phyloP scores from a whole-genome alignment of 2,113 vertebrate genomes.

The Gallinago media region DNA sequence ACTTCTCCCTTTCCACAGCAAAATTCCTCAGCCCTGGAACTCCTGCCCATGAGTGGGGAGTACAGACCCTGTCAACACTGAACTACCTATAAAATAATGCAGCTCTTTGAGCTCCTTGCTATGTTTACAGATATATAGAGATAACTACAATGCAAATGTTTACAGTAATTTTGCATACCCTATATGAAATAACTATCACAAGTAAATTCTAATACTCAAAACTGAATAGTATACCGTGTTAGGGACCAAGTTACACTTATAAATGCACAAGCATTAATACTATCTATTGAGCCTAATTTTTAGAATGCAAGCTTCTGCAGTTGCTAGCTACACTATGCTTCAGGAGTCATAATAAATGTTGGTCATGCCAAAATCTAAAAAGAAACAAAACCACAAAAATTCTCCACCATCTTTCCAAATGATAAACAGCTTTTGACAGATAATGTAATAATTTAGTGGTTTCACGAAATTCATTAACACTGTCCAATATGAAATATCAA shows the following conservation, averaged over 20 bases:
- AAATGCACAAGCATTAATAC: constrained; percentile 9
- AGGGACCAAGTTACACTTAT: constrained; percentile 12
- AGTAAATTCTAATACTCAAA: constrained; percentile 28
- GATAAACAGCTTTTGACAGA: background rate
- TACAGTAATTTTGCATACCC: background rate
- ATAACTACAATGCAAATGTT: background rate
- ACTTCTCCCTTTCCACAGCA: background rate
- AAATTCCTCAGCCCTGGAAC: background rate
- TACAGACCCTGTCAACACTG: background rate
- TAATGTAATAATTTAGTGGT: background rate
- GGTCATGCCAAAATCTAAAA: constrained; percentile 46
- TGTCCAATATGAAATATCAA: background rate
- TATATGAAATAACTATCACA: constrained; percentile 16
- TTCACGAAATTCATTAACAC: background rate
- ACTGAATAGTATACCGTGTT: background rate
- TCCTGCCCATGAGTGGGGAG: background rate
- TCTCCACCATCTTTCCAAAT: background rate
- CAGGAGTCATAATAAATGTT: constrained; percentile 38
- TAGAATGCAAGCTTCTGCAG: constrained; percentile 25
- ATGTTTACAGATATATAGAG: background rate
- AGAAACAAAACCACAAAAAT: constrained; percentile 1
- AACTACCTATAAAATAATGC: background rate
- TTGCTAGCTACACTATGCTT: constrained; percentile 18
- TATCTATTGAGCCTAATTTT: constrained; percentile 23
- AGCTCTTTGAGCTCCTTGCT: background rate